These are phyloP conservation scores for Tryphoninae sp. DNA, from an alignment of 2,888 invertebrate species.

Conservation along the genomic window DNA sequence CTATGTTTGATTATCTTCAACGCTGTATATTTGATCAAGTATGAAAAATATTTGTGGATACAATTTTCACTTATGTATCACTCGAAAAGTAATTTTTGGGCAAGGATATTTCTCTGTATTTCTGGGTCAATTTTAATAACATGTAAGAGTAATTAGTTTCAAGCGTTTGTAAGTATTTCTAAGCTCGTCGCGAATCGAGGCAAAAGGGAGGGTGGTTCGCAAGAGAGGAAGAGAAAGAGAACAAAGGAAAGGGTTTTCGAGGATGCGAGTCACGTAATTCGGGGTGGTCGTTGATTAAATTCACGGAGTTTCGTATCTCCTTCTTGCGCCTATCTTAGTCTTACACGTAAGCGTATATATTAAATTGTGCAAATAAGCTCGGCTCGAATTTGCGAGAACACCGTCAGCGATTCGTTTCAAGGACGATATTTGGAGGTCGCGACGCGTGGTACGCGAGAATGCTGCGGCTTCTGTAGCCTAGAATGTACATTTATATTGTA, in stretches of 20 bases:
- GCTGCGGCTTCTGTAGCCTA: constrained; percentile 1
- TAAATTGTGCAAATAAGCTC: not conserved
- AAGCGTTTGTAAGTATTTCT: not conserved
- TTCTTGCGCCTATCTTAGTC: constrained; percentile 8
- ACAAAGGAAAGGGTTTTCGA: not conserved
- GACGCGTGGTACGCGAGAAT: constrained; percentile 39
- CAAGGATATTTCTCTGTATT: not conserved
- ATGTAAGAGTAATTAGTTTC: constrained; percentile 7
- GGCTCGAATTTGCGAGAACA: constrained; percentile 17
- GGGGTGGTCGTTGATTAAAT: constrained; percentile 28
- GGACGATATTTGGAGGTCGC: constrained; percentile 58
- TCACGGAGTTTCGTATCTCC: constrained; percentile 10
- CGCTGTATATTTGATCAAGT: not conserved
- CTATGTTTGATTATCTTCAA: constrained; percentile 44
- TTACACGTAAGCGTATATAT: constrained; percentile 9
- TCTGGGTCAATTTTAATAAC: not conserved
- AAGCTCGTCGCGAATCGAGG: not conserved
- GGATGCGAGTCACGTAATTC: constrained; percentile 40
- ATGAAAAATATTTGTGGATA: no score
- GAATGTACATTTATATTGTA: not conserved
- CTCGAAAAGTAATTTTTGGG: not conserved
- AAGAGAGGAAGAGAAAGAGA: not conserved
- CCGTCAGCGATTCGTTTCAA: constrained; percentile 55
- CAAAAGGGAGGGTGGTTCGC: not conserved
- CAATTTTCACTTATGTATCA: no score